Base-by-base conservation (phyloP, 2,113 vertebrate species). In the Oryctolagus cuniculus region DNA sequence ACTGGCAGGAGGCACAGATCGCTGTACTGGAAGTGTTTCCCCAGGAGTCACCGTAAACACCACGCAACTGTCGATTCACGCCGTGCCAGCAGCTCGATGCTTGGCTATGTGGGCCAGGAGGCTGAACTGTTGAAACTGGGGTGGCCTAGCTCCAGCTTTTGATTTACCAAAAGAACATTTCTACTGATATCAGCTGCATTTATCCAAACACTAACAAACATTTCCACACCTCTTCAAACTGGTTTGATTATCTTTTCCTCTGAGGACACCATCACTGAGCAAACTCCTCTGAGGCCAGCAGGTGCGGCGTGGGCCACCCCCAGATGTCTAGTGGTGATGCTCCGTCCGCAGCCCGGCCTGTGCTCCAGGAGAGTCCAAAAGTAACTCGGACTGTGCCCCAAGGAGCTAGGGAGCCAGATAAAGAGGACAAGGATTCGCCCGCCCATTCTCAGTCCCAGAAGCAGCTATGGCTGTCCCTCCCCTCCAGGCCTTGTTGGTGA, bases 221-320 rank as follows among this genome's bases (percentile, higher is more conserved):
- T 90, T 78, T 93, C 53, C 63, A 16, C 6, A 79, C 27, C 55
- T 95, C 87, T 88, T 79, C 13, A 58, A 73, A 84, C 55, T 69
- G 58, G 74, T 84, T 80, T 87, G 74, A 91, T 89, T 17, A 51
- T 31, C 55, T 58, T 89, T 25, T 93, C 91, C 36, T 91, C 51
- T 89, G 70, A 66, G 67, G 38, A 24, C 19, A 36, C 58, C 66
- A 61, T n/a, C 63, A 53, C 38, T 86, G 61, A 87, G 34, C 55
- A 44, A 78, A 29, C n/a, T 61, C 36, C 5, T 64, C 38, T 70
- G 63, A 79, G 34, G 63, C 93, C 27, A 38, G 49, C 63, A 88
- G 67, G 31, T 61, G 2, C 25, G 3, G 16, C 89, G 55, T 85
- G 84, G 58, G 21, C 22, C 9, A 61, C 12, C 5, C 88, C 86